Percentiles rank a stretch among this genome's conserved stretches.
phyloP scores from a whole-genome alignment of 2,797 vertebrate genomes.

The Brachyalestes nurse region DNA sequence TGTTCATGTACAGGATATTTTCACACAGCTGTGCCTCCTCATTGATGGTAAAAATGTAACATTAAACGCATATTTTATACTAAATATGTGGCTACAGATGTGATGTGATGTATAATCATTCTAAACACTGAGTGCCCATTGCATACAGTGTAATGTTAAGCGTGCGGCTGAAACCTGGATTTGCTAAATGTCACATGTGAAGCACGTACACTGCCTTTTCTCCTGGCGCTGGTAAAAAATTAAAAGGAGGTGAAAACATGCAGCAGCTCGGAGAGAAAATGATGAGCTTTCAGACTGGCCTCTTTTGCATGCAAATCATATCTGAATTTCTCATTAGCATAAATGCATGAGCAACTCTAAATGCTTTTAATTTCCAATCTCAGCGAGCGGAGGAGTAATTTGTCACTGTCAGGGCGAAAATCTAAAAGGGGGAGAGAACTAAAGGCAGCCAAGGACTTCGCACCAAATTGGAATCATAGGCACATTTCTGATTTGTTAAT shows the following conservation, averaged over 20 bases:
- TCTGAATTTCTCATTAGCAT: constrained; percentile 99
- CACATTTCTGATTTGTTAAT: constrained; percentile 99
- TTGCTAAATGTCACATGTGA: constrained; percentile 62
- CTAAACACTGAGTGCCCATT: constrained; percentile 51
- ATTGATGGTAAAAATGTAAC: constrained; percentile 1
- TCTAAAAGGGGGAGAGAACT: constrained; percentile 87
- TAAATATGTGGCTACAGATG: background rate
- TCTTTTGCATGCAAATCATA: constrained; percentile 99
- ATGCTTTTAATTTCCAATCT: constrained; percentile 99
- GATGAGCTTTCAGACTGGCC: constrained; percentile 95
- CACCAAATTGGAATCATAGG: constrained; percentile 99
- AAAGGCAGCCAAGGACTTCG: constrained; percentile 90
- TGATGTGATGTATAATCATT: background rate
- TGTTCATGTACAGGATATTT: background rate
- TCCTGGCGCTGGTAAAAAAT: constrained; percentile 66
- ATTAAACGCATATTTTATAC: background rate
- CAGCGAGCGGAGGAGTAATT: constrained; percentile 99
- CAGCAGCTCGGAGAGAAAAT: constrained; percentile 68
- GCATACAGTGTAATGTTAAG: constrained; percentile 57
- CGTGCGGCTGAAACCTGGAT: constrained; percentile 57
- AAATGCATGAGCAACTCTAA: constrained; percentile 99
- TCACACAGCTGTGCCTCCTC: background rate
- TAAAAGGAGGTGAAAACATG: constrained; percentile 73
- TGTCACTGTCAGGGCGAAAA: constrained; percentile 99
- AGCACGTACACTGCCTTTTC: constrained; percentile 64